Evolutionary conservation across 2,113 vertebrate genomes (phyloP).

Genomic region (Hippolais icterina): DNA sequence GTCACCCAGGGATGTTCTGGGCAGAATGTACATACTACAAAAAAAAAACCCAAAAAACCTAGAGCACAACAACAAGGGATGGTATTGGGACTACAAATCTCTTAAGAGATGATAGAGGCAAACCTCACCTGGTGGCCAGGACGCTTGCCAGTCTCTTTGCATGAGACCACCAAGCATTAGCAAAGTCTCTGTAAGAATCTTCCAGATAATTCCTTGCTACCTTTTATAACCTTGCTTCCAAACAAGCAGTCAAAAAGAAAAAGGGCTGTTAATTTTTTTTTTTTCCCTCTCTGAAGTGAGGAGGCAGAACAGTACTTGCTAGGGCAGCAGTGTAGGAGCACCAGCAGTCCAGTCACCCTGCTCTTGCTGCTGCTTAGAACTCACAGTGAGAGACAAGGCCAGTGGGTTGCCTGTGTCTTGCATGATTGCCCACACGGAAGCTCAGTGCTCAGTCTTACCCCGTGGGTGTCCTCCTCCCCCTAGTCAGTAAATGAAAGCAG

Average conservation of each 20-base stretch:
- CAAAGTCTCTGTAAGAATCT: neutral
- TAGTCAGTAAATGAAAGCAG: neutral
- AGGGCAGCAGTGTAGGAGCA: neutral
- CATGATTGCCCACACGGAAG: neutral
- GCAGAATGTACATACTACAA: neutral
- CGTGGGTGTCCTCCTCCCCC: neutral
- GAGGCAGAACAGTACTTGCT: neutral
- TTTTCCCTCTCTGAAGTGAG: neutral
- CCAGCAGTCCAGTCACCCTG: neutral
- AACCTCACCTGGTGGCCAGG: neutral
- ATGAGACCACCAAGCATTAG: neutral
- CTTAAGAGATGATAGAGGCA: neutral
- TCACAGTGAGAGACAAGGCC: neutral
- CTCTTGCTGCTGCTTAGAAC: neutral
- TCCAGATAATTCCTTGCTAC: neutral
- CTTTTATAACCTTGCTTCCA: neutral
- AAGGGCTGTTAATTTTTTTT: neutral
- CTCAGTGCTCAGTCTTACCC: rapidly evolving
- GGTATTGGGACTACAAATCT: neutral
- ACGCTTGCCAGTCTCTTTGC: neutral
- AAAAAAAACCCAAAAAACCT: neutral
- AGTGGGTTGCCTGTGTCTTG: neutral
- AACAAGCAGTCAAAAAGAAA: neutral
- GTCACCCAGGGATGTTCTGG: neutral
- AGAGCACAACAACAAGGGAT: neutral